phyloP scores from a whole-genome alignment of 2,888 invertebrate species.

The Hyposoter didymator region DNA sequence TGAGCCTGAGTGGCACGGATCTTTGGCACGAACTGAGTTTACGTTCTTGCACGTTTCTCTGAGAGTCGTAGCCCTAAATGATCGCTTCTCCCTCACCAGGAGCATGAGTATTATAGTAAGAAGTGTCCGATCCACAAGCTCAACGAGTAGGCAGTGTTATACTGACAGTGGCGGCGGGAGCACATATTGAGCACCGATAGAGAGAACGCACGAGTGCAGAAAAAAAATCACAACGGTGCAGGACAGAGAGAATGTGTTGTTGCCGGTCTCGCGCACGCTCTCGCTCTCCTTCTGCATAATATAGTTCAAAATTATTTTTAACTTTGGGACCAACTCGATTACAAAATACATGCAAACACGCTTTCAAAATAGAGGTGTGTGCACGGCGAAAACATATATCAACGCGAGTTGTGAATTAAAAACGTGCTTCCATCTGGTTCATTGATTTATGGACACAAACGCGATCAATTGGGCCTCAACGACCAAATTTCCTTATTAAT shows the following conservation, averaged over 20 bases:
- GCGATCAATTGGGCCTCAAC: not conserved
- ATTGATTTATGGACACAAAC: not conserved
- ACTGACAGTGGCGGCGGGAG: slow-evolving; percentile 44
- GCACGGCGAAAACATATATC: not conserved
- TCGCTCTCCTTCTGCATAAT: slow-evolving; percentile 27
- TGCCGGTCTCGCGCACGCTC: slow-evolving; percentile 3
- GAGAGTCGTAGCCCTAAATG: slow-evolving; percentile 6
- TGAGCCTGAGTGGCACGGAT: not conserved
- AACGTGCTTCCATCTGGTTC: slow-evolving; percentile 4
- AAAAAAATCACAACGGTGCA: not conserved
- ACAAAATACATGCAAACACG: not conserved
- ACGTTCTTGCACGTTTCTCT: slow-evolving; percentile 24
- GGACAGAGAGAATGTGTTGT: not conserved
- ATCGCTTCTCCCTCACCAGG: slow-evolving; percentile 28
- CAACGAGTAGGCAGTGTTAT: slow-evolving; percentile 42
- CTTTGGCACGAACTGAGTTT: slow-evolving; percentile 3
- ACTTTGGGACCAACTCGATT: slow-evolving; percentile 29
- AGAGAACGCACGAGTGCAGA: slow-evolving; percentile 26
- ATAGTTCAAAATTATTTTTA: slow-evolving; percentile 37
- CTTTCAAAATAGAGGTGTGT: not conserved
- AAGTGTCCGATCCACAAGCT: slow-evolving; percentile 19
- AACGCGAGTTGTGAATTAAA: not conserved
- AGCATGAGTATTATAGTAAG: slow-evolving; percentile 13
- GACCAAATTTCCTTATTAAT: not conserved
- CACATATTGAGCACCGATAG: slow-evolving; percentile 41